These are phyloP conservation scores for Dromaius novaehollandiae DNA, from an alignment of 2,113 vertebrate species.

Conservation along the genomic window DNA sequence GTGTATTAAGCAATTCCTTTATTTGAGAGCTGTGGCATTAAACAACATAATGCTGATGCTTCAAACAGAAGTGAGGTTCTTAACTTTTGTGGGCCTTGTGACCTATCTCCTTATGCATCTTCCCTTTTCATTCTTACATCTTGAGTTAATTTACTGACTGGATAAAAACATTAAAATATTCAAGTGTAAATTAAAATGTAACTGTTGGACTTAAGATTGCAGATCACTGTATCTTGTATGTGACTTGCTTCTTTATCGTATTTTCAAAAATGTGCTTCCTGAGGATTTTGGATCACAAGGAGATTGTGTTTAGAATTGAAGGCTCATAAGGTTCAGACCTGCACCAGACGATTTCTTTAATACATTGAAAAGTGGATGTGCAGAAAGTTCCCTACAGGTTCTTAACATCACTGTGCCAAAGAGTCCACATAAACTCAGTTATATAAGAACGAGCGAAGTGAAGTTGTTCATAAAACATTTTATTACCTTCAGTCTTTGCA, in stretches of 20 bases:
- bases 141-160: constrained; percentile 59
- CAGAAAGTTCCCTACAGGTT: constrained; percentile 57
- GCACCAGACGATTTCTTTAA: constrained; percentile 22
- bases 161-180: constrained; percentile 63
- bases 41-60: constrained; percentile 56
- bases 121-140: constrained; percentile 45
- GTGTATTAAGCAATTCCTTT: constrained; percentile 64
- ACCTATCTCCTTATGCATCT: constrained; percentile 37
- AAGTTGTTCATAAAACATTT: constrained; percentile 77
- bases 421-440: constrained; percentile 65
- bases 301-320: constrained; percentile 16
- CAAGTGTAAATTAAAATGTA: constrained; percentile 58
- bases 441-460: constrained; percentile 59
- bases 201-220: constrained; percentile 10
- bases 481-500: constrained; percentile 68
- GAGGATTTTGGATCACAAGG: constrained; percentile 13
- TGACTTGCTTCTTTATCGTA: background rate
- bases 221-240: constrained; percentile 13
- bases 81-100: constrained; percentile 52
- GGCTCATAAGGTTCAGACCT: background rate
- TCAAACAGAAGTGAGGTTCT: constrained; percentile 48
- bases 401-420: constrained; percentile 54
- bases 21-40: constrained; percentile 46
- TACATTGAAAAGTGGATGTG: constrained; percentile 24
- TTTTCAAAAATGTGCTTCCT: constrained; percentile 26